Percentiles rank a stretch among this genome's conserved stretches.
Evolutionary conservation across 2,113 vertebrate species (phyloP).

Genomic region (Chlorodrepanis virens): DNA sequence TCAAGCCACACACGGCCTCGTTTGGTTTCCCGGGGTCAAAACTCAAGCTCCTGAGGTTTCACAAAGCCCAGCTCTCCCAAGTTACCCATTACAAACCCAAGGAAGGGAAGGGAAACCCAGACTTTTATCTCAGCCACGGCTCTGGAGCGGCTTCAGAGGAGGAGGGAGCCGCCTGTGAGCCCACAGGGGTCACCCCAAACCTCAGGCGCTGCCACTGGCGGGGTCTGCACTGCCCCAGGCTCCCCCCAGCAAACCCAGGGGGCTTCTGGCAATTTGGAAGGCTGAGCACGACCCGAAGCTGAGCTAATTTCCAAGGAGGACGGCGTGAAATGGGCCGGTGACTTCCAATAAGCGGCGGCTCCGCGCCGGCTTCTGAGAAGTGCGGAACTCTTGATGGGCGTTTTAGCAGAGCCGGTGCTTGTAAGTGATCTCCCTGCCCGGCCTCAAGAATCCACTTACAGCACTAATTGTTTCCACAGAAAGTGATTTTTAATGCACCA

Average conservation of each 20-base stretch:
- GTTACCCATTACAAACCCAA: not conserved
- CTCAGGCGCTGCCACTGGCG: not conserved
- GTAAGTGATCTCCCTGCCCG: constrained; percentile 74
- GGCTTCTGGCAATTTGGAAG: constrained; percentile 39
- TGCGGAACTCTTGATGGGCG: constrained; percentile 68
- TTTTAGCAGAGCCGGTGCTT: constrained; percentile 70
- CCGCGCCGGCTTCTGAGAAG: constrained; percentile 72
- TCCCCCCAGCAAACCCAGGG: constrained; percentile 28
- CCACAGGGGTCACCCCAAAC: not conserved
- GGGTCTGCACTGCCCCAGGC: not conserved
- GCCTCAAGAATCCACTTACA: constrained; percentile 74
- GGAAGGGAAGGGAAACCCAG: not conserved
- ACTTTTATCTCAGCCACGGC: not conserved
- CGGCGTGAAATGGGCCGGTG: constrained; percentile 43
- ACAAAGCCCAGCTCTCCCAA: not conserved
- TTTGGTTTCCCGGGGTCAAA: not conserved
- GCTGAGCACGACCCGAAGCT: constrained; percentile 58
- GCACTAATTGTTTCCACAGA: constrained; percentile 79
- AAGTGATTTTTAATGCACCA: constrained; percentile 74
- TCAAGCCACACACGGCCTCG: not conserved
- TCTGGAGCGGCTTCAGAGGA: not conserved
- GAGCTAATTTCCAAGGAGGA: constrained; percentile 65
- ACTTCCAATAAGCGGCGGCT: constrained; percentile 75
- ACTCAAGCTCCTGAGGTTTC: not conserved
- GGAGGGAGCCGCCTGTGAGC: not conserved